Conservation (phyloP, 2,797 vertebrate species). For the Macropodus opercularis region DNA sequence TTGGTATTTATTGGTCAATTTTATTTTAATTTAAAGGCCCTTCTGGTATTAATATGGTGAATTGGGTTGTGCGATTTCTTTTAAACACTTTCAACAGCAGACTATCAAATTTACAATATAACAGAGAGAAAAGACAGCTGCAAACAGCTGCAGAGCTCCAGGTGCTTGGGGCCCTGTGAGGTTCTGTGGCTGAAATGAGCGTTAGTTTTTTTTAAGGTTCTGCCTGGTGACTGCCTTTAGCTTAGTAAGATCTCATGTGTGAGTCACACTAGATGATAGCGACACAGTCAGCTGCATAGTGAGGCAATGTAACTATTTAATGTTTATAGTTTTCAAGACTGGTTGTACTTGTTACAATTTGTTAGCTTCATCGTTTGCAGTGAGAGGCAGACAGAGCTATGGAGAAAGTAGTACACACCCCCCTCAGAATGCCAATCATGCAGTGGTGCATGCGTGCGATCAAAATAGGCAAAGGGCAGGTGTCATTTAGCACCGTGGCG, state of each 20-base stretch:
- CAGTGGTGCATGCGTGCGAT: conserved; percentile 65
- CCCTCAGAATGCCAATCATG: conserved; percentile 66
- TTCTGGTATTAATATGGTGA: neutral
- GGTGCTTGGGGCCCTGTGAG: conserved; percentile 22
- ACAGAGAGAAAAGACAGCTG: conserved; percentile 7
- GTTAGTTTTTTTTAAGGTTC: conserved; percentile 33
- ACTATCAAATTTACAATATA: neutral
- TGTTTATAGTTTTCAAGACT: neutral
- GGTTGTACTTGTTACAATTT: neutral
- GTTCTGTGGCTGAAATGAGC: conserved; percentile 22
- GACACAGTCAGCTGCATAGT: conserved; percentile 5
- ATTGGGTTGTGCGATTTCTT: neutral
- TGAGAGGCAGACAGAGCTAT: conserved; percentile 1
- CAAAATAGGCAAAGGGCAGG: conserved; percentile 83
- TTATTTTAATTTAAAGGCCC: neutral
- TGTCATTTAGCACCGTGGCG: conserved; percentile 78
- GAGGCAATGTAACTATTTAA: neutral
- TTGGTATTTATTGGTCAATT: neutral
- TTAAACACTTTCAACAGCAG: neutral
- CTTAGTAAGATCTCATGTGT: conserved; percentile 12
- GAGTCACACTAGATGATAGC: conserved; percentile 17
- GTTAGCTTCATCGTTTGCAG: neutral
- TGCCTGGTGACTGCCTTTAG: conserved; percentile 42
- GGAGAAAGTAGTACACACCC: conserved; percentile 29
- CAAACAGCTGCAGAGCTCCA: conserved; percentile 33